A percentile compares a stretch with the other conserved stretches of the same genome.
Evolutionary conservation across 2,888 invertebrate species (phyloP).

Genomic region (Acleris emargana): DNA sequence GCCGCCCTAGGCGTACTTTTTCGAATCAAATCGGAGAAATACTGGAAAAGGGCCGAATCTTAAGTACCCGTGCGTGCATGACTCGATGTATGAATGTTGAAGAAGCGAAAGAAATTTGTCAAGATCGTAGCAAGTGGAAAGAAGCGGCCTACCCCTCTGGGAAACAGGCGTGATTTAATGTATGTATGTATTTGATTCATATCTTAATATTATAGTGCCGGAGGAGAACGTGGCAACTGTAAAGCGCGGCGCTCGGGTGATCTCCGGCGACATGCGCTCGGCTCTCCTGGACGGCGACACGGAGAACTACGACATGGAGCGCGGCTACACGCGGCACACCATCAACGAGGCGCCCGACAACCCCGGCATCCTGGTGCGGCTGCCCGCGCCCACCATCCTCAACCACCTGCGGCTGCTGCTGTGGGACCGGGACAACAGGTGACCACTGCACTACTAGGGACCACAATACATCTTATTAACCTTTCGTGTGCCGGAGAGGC

Average conservation of each 20-base stretch:
- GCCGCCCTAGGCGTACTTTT: no score
- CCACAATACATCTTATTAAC: not conserved
- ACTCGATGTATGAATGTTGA: no score
- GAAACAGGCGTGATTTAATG: no score
- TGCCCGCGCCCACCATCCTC: conserved; percentile 93
- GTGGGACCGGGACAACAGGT: conserved; percentile 96
- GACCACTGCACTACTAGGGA: not conserved
- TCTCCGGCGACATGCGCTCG: conserved; percentile 94
- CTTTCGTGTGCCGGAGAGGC: no score
- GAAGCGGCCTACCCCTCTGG: no score
- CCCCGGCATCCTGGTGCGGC: conserved; percentile 91
- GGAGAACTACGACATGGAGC: conserved; percentile 95
- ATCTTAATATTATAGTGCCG: conserved; percentile 81
- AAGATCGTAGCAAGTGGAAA: no score
- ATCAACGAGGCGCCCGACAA: conserved; percentile 90
- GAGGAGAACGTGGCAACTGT: conserved; percentile 96
- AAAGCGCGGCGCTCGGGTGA: conserved; percentile 92
- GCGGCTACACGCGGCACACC: conserved; percentile 94
- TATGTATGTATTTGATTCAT: no score
- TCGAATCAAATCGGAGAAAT: no score
- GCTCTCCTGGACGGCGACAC: conserved; percentile 95
- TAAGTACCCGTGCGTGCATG: no score
- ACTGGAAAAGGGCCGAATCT: no score
- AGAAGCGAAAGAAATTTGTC: no score
- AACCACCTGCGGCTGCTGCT: conserved; percentile 96